phyloP scores from a whole-genome alignment of 2,888 invertebrate species.

The Acleris cristana region DNA sequence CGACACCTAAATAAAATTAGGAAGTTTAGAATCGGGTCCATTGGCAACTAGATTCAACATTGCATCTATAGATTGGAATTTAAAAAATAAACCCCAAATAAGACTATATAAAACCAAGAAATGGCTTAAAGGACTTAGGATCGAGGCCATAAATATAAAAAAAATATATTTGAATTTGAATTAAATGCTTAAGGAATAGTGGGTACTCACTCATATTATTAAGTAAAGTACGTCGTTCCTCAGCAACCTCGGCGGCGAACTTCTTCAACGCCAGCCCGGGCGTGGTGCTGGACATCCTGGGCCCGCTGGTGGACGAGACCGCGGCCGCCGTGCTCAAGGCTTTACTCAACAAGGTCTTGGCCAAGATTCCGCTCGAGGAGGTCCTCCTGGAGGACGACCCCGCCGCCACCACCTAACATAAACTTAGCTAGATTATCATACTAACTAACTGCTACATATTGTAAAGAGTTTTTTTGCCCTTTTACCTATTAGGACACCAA shows the following conservation, averaged over 20 bases:
- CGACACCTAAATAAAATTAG: too few relatives aligned
- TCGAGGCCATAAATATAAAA: too few relatives aligned
- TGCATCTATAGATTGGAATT: too few relatives aligned
- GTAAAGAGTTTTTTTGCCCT: slow-evolving; percentile 14
- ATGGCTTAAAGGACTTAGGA: too few relatives aligned
- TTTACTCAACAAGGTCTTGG: slow-evolving; percentile 84
- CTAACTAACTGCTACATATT: neutral
- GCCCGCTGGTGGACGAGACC: slow-evolving; percentile 88
- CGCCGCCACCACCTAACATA: neutral
- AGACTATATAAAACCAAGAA: too few relatives aligned
- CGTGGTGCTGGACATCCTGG: slow-evolving; percentile 86
- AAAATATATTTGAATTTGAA: too few relatives aligned
- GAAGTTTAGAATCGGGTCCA: too few relatives aligned
- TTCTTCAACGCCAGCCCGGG: slow-evolving; percentile 89
- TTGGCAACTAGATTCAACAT: too few relatives aligned
- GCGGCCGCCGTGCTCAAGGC: slow-evolving; percentile 84
- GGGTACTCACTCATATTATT: too few relatives aligned
- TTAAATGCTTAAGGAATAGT: too few relatives aligned
- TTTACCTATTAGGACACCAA: slow-evolving; percentile 38
- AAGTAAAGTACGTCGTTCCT: too few relatives aligned
- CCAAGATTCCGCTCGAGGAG: slow-evolving; percentile 84
- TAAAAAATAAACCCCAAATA: too few relatives aligned
- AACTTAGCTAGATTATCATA: slow-evolving; percentile 6
- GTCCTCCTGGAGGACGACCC: slow-evolving; percentile 70
- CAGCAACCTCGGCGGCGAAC: slow-evolving; percentile 87